A percentile compares a stretch with the other conserved stretches of the same genome.
Evolutionary conservation across 2,113 vertebrate genomes (phyloP).

Genomic region (Typhlomys cinereus): DNA sequence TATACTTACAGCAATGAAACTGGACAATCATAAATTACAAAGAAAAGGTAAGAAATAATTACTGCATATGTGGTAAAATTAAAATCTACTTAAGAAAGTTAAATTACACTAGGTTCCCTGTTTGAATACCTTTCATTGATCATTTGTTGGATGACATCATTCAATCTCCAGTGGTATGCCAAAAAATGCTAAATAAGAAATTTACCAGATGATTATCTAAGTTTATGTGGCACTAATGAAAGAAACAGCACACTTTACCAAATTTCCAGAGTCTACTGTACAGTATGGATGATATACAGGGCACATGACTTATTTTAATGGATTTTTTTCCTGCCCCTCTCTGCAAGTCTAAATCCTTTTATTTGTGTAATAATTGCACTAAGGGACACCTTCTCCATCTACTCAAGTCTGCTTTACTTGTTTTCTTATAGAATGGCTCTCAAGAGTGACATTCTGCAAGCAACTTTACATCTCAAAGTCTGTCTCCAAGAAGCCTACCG

Average conservation of each 20-base stretch:
- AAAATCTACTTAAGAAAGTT: slow-evolving; percentile 21
- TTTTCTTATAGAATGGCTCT: neutral
- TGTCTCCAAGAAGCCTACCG: neutral
- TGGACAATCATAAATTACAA: neutral
- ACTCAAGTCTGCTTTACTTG: neutral
- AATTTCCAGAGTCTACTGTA: neutral
- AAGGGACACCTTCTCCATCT: neutral
- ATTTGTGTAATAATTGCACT: neutral
- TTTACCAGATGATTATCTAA: neutral
- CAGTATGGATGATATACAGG: neutral
- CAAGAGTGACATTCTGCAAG: neutral
- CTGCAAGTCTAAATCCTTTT: slow-evolving; percentile 13
- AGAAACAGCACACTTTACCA: neutral
- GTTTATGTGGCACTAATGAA: neutral
- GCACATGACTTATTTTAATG: neutral
- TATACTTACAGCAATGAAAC: slow-evolving; percentile 31
- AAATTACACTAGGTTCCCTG: neutral
- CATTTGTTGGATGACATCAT: neutral
- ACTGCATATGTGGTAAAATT: neutral
- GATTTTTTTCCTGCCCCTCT: neutral
- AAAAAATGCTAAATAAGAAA: neutral
- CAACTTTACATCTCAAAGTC: neutral
- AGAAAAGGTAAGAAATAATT: slow-evolving; percentile 19
- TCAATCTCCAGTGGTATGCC: neutral
- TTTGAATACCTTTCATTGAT: neutral